These are phyloP conservation scores for Dasysyrphus albostriatus DNA, from an alignment of 2,888 invertebrate species.

Conservation along the genomic window DNA sequence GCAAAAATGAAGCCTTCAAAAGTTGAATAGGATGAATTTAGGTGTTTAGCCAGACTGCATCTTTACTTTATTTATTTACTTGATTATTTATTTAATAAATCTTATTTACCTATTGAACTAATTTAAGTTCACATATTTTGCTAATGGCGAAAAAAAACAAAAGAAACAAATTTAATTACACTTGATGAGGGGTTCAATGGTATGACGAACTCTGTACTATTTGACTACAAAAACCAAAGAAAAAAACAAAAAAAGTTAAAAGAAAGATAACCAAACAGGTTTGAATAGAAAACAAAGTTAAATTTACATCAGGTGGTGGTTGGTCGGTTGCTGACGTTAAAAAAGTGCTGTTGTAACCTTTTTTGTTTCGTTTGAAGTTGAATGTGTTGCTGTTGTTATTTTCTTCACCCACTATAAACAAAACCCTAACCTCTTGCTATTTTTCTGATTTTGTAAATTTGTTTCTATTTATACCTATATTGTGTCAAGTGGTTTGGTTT, in stretches of 20 bases:
- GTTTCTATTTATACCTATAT: not conserved
- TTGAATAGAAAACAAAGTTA: constrained; percentile 1
- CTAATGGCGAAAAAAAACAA: not conserved
- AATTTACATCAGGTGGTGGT: not conserved
- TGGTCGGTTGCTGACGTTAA: not conserved
- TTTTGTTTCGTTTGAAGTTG: not conserved
- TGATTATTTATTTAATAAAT: not conserved
- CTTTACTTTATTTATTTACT: not conserved
- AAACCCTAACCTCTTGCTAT: not conserved
- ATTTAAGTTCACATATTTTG: constrained; percentile 1
- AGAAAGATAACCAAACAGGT: constrained; percentile 33
- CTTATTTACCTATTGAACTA: not conserved
- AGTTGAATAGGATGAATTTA: not conserved
- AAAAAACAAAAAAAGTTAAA: not conserved
- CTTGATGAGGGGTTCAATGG: not conserved
- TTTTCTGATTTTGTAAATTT: not conserved
- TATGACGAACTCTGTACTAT: constrained; percentile 30
- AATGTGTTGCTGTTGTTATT: not conserved
- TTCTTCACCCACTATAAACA: not conserved
- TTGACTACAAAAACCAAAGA: not conserved
- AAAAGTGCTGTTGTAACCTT: constrained; percentile 8
- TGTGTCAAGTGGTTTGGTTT: constrained; percentile 16
- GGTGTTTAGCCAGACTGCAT: not conserved
- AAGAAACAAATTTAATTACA: constrained; percentile 11
- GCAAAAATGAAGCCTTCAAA: not conserved